phyloP scores from a whole-genome alignment of 2,888 invertebrate genomes.

The Pandemis corylana region DNA sequence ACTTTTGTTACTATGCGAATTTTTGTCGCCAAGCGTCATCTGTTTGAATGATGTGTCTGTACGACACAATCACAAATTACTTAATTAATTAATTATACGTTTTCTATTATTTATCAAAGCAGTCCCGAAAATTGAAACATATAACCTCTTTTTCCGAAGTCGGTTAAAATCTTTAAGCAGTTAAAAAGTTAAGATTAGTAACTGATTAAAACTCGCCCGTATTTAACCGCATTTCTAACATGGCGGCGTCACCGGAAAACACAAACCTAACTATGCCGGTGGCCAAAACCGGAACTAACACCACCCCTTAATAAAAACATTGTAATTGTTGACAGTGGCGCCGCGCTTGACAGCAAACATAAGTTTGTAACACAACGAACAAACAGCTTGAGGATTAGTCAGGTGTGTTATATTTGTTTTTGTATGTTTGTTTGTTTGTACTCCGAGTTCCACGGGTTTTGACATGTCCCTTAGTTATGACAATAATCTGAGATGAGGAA shows the following conservation, averaged over 20 bases:
- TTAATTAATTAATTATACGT: too few relatives aligned
- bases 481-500: slow-evolving; percentile 7
- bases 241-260: slow-evolving; percentile 16
- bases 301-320: background rate
- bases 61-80: too few relatives aligned
- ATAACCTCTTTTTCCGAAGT: too few relatives aligned
- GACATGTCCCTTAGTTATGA: background rate
- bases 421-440: slow-evolving; percentile 20
- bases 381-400: slow-evolving; percentile 13
- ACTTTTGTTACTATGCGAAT: too few relatives aligned
- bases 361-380: slow-evolving; percentile 25
- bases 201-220: background rate
- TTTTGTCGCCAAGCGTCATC: too few relatives aligned
- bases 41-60: too few relatives aligned
- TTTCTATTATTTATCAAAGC: too few relatives aligned
- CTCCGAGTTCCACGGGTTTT: slow-evolving; percentile 10
- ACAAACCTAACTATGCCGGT: slow-evolving; percentile 21
- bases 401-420: slow-evolving; percentile 34
- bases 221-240: slow-evolving; percentile 5
- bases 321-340: slow-evolving; percentile 6
- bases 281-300: slow-evolving; percentile 21
- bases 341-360: slow-evolving; percentile 7
- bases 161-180: too few relatives aligned
- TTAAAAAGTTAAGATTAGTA: background rate
- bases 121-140: too few relatives aligned